Evolutionary conservation across 2,888 invertebrate species (phyloP).

Genomic region (Pristionchus maxplancki): DNA sequence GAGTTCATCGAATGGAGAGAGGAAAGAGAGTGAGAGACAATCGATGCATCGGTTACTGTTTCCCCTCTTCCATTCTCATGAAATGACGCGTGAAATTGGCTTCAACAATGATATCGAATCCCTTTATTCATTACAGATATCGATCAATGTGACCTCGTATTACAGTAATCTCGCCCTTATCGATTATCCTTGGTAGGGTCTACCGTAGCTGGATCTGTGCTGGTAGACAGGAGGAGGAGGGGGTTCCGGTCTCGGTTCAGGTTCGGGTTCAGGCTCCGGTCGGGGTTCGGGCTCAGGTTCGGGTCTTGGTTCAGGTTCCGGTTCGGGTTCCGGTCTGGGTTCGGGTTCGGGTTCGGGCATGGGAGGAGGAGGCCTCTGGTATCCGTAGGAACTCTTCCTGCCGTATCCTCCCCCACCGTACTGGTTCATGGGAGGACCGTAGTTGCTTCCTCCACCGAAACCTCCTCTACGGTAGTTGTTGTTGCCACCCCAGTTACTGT

Average conservation of each 20-base stretch:
- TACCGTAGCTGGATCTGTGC: conserved; percentile 45
- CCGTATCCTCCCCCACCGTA: conserved; percentile 43
- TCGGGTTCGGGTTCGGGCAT: conserved; percentile 45
- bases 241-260: conserved; percentile 36
- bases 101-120: background rate
- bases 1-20: conserved; percentile 27
- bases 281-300: conserved; percentile 48
- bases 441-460: conserved; percentile 30
- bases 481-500: background rate
- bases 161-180: background rate
- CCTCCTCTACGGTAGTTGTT: conserved; percentile 1
- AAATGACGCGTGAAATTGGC: conserved; percentile 29
- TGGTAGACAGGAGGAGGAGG: conserved; percentile 32
- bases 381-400: conserved; percentile 27
- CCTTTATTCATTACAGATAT: background rate
- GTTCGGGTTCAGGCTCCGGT: conserved; percentile 42
- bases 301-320: conserved; percentile 22
- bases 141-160: conserved; percentile 21
- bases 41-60: background rate
- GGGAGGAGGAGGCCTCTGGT: conserved; percentile 34
- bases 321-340: conserved; percentile 42
- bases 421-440: background rate
- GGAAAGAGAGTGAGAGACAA: background rate
- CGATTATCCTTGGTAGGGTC: conserved; percentile 28
- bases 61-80: background rate